Conservation (phyloP, 2,888 invertebrate genomes). For the Cataglyphis altisquamis region DNA sequence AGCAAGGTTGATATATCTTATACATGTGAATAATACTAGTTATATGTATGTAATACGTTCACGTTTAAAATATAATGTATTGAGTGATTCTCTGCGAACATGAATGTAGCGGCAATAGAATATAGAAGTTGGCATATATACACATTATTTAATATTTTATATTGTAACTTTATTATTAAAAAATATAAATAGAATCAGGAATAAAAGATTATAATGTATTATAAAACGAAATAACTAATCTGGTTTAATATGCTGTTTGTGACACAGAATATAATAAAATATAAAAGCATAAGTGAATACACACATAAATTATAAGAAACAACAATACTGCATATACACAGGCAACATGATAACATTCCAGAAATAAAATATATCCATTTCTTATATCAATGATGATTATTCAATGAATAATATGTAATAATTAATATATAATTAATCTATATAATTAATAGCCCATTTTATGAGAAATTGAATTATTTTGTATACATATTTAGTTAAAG, state of each 20-base stretch:
- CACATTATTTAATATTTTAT: conserved; percentile 24
- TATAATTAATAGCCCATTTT: conserved; percentile 22
- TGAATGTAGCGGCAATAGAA: too few species aligned
- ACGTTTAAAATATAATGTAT: not conserved
- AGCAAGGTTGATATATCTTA: not conserved
- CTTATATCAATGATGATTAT: conserved; percentile 5
- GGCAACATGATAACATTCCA: not conserved
- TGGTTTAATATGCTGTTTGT: not conserved
- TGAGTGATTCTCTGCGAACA: too few species aligned
- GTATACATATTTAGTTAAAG: not conserved
- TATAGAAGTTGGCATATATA: not conserved
- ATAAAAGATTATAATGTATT: not conserved
- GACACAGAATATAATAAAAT: not conserved
- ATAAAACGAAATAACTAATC: not conserved
- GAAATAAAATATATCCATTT: not conserved
- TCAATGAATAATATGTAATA: not conserved
- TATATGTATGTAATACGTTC: not conserved
- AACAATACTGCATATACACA: not conserved
- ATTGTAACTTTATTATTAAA: not conserved
- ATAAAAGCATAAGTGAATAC: not conserved
- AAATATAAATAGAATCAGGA: conserved; percentile 4
- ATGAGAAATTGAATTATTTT: not conserved
- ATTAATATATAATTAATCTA: too few species aligned
- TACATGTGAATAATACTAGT: not conserved
- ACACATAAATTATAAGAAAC: not conserved